phyloP scores from a whole-genome alignment of 2,888 invertebrate genomes.

The Incurvaria masculella region DNA sequence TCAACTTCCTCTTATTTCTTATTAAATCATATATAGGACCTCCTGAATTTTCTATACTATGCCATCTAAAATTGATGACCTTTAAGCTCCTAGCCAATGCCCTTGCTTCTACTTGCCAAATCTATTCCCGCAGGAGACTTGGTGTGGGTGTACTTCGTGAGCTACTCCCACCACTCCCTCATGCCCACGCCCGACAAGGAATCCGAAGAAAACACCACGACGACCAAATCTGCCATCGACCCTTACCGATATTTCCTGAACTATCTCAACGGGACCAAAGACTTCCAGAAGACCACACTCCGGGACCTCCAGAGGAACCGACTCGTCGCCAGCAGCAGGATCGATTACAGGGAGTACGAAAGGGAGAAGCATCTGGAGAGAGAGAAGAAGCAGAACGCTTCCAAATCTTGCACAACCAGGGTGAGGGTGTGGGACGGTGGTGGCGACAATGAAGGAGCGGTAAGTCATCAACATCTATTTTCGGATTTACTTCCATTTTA shows the following conservation, averaged over 20 bases:
- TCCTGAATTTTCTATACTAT: no score
- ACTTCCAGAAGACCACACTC: slow-evolving; percentile 1
- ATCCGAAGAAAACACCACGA: slow-evolving; percentile 25
- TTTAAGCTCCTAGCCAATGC: no score
- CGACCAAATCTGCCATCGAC: slow-evolving; percentile 21
- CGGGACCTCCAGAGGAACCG: not conserved
- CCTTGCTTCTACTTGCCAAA: no score
- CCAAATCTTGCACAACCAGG: slow-evolving; percentile 60
- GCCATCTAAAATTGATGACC: no score
- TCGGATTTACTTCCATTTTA: not conserved
- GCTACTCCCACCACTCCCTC: slow-evolving; percentile 77
- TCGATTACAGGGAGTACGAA: slow-evolving; percentile 4
- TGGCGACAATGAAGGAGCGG: slow-evolving; percentile 34
- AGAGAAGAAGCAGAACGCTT: not conserved
- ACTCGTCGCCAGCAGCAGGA: slow-evolving; percentile 4
- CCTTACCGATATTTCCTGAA: not conserved
- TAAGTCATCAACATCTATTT: not conserved
- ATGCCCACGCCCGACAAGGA: slow-evolving; percentile 24
- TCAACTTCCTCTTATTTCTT: no score
- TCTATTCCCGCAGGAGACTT: slow-evolving; percentile 73
- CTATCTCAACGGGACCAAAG: not conserved
- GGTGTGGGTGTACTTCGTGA: slow-evolving; percentile 85
- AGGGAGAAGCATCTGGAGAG: slow-evolving; percentile 1
- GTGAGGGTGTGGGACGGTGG: slow-evolving; percentile 74
- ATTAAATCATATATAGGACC: no score